These are phyloP conservation scores for Otis tarda DNA, from an alignment of 2,113 vertebrate species.

Conservation along the genomic window DNA sequence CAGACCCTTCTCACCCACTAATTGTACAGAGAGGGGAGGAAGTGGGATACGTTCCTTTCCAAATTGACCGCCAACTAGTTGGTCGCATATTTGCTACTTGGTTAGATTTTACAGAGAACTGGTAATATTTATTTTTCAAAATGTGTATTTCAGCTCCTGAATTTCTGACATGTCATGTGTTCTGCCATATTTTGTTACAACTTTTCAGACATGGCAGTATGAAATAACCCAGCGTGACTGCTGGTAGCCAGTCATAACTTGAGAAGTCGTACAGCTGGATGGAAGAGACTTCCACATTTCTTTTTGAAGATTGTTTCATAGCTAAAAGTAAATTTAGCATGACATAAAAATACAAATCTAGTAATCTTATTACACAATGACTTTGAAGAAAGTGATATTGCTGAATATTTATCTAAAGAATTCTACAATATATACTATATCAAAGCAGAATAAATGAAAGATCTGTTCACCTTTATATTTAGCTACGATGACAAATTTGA, in stretches of 20 bases:
- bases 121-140: neutral
- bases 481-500: neutral
- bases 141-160: neutral
- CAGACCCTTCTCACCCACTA: slow-evolving; percentile 16
- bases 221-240: neutral
- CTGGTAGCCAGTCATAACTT: neutral
- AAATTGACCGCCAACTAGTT: neutral
- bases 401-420: neutral
- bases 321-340: neutral
- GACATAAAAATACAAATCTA: neutral
- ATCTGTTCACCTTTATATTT: neutral
- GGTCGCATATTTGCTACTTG: slow-evolving; percentile 12
- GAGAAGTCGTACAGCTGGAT: neutral
- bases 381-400: neutral
- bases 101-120: neutral
- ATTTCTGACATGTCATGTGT: neutral
- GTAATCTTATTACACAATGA: neutral
- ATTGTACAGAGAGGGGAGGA: slow-evolving; percentile 23
- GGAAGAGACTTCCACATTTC: neutral
- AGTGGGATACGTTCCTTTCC: neutral
- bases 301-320: neutral
- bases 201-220: neutral
- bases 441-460: neutral
- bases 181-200: neutral
- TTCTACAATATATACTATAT: neutral